Base-by-base conservation (phyloP, 2,888 invertebrate genomes). In the Omphaloscelis lunosa region DNA sequence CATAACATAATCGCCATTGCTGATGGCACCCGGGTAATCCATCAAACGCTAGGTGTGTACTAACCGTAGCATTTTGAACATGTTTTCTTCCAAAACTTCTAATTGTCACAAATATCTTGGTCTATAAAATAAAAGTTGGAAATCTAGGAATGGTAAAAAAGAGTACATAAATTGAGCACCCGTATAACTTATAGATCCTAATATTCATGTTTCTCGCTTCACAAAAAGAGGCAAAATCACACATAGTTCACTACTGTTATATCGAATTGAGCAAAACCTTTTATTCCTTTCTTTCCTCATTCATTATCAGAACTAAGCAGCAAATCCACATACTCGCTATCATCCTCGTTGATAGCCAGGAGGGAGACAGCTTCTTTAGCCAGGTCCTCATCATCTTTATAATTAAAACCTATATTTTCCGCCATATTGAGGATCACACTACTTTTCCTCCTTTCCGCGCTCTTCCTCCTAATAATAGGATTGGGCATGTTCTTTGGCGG, bases 331-430 rank as follows among this genome's bases (percentile, higher is more conserved):
- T 93, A 80, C 56, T 93, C 94, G n/a, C 86, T 88, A 51, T 95
- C 94, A 53, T 94, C 94, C 79, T 95, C 95, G 72, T 89, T 92
- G 12, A 94, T 94, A 45, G 94, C 92, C 45, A 96, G 82, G 3
- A 96, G 88, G 0, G 95, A 94, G 0, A 95, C 94, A 0, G 94
- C 94, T 86, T 96, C 94, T 70, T 94, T 95, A 0, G 93, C 93
- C 15, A 93, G 53, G 3, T 93, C 92, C 0, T 95, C 93, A 41
- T 95, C 92, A 79, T 89, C 79, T 39, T 89, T 92, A 48, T 15
- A 82, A 58, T 3, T 71, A 65, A 93, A 94, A 1, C 85, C 92
- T n/a, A 86, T 86, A 75, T 93, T 93, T 7, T 94, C 95, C 6
- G 91, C 88, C 65, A 93, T 90, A 53, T 92, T 93, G 0, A 94